Evolutionary conservation across 2,113 vertebrate species (phyloP), one percentile per base, ranked within the genome.

Genomic region (Siniperca knerii): DNA sequence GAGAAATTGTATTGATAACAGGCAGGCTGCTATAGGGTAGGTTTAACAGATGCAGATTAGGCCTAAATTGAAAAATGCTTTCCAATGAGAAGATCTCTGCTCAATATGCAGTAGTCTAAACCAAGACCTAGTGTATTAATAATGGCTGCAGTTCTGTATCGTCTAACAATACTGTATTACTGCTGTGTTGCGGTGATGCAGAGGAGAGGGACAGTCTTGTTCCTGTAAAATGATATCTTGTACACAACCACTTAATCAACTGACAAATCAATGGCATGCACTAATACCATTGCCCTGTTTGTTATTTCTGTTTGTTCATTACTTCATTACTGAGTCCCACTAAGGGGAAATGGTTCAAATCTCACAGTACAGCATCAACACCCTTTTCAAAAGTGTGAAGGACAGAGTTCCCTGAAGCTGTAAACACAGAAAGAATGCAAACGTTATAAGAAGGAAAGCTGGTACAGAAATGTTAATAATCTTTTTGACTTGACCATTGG

Each of bases 251-350:
- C 74, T 82, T 84, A 84, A 91, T 92, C 89, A 91, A 86, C 77
- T 65, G 60, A 79, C 81, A n/a, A 88, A 93, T 94, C 93, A 90
- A 93, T 94, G 89, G 55, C 66, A 75, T 35, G 29, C 81, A 76
- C 79, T 84, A 86, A 89, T 92, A 89, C 86, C 76, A 77, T 89
- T 79, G 89, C 73, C 88, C 79, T 68, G 67, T 87, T 87, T 89
- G 90, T 89, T 88, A 76, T 83, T 90, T 76, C 70, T 87, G 84
- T 90, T 90, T 83, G 81, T 91, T 90, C 87, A 87, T 87, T 72
- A 86, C 79, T 88, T 90, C 80, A 87, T 88, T 88, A 86, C 60
- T 65, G 8, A 75, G 69, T 81, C 83, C 29, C 85, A 80, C 72
- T 52, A 29, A 82, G 83, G 69, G 29, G 75, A 70, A 77, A 82